Percentiles rank a stretch among this genome's conserved stretches.
These are phyloP conservation scores for Trachymyrmex cornetzi DNA, from an alignment of 1,140 invertebrate genomes.

Conservation along the genomic window DNA sequence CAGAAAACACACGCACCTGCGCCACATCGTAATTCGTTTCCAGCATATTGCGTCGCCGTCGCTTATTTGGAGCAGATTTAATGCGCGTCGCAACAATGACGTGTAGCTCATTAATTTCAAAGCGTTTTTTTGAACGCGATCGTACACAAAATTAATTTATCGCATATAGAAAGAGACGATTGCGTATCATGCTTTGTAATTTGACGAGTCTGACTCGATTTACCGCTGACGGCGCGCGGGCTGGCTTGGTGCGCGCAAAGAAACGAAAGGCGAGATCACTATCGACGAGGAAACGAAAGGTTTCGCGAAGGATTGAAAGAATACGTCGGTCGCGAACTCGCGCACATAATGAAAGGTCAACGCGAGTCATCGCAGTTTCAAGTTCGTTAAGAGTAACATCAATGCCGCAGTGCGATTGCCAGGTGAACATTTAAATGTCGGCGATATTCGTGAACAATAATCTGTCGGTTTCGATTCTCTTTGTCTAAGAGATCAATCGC, in stretches of 20 bases:
- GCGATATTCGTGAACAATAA: neutral
- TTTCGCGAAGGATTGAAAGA: slow-evolving; percentile 34
- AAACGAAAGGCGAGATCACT: slow-evolving; percentile 42
- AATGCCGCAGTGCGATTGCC: slow-evolving; percentile 16
- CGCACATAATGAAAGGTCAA: slow-evolving; percentile 44
- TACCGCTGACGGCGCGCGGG: neutral
- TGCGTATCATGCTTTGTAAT: neutral
- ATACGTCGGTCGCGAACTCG: slow-evolving; percentile 14
- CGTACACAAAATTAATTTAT: slow-evolving; percentile 7
- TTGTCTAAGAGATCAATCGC: slow-evolving; percentile 16
- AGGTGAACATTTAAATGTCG: slow-evolving; percentile 55
- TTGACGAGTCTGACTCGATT: slow-evolving; percentile 27
- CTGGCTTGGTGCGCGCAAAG: neutral
- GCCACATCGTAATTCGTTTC: slow-evolving; percentile 60
- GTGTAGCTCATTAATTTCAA: neutral
- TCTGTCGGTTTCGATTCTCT: slow-evolving; percentile 1
- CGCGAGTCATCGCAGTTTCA: slow-evolving; percentile 31
- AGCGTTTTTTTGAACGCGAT: neutral
- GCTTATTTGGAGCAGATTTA: slow-evolving; percentile 32
- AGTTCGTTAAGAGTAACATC: slow-evolving; percentile 47
- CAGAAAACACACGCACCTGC: too few relatives aligned
- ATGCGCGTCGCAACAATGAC: neutral
- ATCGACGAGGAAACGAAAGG: slow-evolving; percentile 53
- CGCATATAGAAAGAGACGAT: neutral
- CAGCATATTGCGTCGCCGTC: slow-evolving; percentile 38